These are phyloP conservation scores for Lordiphosa stackelbergi DNA, from an alignment of 1,140 invertebrate genomes.

Conservation along the genomic window DNA sequence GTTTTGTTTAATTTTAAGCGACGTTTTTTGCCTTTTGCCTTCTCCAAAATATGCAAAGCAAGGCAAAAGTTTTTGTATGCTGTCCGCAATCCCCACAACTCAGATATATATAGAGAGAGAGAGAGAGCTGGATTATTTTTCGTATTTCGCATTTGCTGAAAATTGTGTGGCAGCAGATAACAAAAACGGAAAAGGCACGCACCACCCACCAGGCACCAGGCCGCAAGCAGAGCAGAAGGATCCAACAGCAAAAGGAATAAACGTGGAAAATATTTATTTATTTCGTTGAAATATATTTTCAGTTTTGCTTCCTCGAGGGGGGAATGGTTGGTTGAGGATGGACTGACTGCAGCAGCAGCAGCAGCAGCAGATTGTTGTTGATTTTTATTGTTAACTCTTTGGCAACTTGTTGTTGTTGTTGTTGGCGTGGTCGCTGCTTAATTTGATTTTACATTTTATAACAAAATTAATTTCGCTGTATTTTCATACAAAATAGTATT, in stretches of 20 bases:
- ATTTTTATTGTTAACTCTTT: slow-evolving; percentile 14
- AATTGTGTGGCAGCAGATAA: slow-evolving; percentile 52
- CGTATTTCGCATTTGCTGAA: slow-evolving; percentile 46
- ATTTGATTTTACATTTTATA: no score
- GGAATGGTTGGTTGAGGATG: no score
- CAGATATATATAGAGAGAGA: not conserved
- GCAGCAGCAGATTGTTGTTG: slow-evolving; percentile 1
- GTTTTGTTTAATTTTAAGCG: slow-evolving; percentile 57
- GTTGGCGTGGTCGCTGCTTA: slow-evolving; percentile 1
- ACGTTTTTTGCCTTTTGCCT: slow-evolving; percentile 27
- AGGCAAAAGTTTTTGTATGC: slow-evolving; percentile 33
- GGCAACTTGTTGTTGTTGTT: slow-evolving; percentile 2
- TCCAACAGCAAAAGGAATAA: slow-evolving; percentile 13
- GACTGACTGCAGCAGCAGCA: no score
- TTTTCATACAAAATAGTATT: no score
- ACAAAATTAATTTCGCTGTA: no score
- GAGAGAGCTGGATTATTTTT: slow-evolving; percentile 32
- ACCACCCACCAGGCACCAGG: not conserved
- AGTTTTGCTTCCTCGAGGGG: slow-evolving; percentile 7
- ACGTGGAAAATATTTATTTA: slow-evolving; percentile 48
- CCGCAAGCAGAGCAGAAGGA: not conserved
- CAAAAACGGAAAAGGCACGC: slow-evolving; percentile 13
- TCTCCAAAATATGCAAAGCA: slow-evolving; percentile 2
- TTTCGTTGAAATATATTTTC: slow-evolving; percentile 41
- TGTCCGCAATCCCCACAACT: slow-evolving; percentile 1